Percentiles rank a stretch among this genome's conserved stretches.
phyloP scores from a whole-genome alignment of 1,140 invertebrate species.

The Dolichoris vasculosae region DNA sequence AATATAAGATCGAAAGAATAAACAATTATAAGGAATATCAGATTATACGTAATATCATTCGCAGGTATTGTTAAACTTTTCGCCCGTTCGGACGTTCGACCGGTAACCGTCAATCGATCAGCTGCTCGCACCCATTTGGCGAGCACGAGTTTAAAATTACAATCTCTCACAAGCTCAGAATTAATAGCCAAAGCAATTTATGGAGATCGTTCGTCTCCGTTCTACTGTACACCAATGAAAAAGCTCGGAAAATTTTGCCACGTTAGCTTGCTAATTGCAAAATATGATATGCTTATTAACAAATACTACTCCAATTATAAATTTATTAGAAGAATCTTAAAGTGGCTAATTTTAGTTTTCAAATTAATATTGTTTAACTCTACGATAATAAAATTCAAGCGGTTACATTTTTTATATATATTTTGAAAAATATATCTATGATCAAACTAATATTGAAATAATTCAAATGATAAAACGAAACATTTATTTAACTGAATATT shows the following conservation, averaged over 20 bases:
- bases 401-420: no score
- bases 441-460: no score
- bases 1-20: no score
- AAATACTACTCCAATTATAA: not conserved
- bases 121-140: not conserved
- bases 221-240: not conserved
- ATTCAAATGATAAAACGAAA: no score
- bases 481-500: no score
- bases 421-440: no score
- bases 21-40: no score
- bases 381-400: no score
- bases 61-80: not conserved
- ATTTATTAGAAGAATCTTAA: not conserved
- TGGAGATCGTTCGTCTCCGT: conserved; percentile 6
- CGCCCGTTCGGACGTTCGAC: not conserved
- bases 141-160: conserved; percentile 39
- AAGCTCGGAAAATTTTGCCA: conserved; percentile 8
- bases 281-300: conserved; percentile 17
- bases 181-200: conserved; percentile 56
- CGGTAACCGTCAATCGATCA: conserved; percentile 30
- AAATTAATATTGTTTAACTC: not conserved
- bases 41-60: not conserved
- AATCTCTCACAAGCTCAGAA: conserved; percentile 50
- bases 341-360: not conserved
- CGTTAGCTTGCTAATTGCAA: conserved; percentile 1